These are phyloP conservation scores for Strigamia transsilvanica DNA, from an alignment of 2,888 invertebrate genomes.

Conservation along the genomic window DNA sequence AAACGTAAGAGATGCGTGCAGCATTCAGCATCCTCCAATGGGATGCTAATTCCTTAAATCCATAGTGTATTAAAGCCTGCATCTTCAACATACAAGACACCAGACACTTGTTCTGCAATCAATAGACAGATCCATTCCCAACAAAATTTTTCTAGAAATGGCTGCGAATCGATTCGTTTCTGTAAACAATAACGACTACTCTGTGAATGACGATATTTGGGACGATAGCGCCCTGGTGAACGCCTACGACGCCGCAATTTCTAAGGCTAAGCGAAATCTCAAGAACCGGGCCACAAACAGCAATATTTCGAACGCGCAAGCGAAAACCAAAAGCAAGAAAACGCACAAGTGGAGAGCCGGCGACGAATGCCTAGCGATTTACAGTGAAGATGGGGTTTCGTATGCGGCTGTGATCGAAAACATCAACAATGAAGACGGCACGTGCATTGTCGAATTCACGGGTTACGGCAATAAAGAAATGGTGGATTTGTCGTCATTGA, in stretches of 20 bases:
- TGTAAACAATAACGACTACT: no score
- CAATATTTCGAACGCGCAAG: not conserved
- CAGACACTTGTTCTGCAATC: no score
- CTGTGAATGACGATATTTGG: no score
- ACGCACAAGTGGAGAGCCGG: slow-evolving; percentile 69
- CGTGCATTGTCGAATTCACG: slow-evolving; percentile 59
- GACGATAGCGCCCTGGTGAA: slow-evolving; percentile 80
- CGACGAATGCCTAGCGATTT: slow-evolving; percentile 73
- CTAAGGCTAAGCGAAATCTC: slow-evolving; percentile 69
- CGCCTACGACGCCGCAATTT: slow-evolving; percentile 81
- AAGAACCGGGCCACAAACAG: not conserved
- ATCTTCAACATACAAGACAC: no score
- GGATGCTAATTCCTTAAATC: no score
- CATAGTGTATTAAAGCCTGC: no score
- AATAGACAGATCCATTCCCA: no score
- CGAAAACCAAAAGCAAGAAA: not conserved
- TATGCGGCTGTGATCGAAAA: slow-evolving; percentile 73
- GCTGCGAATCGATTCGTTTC: no score
- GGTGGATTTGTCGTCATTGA: slow-evolving; percentile 56
- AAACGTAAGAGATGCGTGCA: no score
- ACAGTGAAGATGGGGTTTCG: slow-evolving; percentile 71
- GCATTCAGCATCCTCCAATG: no score
- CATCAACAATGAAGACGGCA: slow-evolving; percentile 64
- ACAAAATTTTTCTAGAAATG: no score
- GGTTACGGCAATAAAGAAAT: slow-evolving; percentile 60